phyloP scores from a whole-genome alignment of 2,888 invertebrate genomes.

The Drosophila picticornis region DNA sequence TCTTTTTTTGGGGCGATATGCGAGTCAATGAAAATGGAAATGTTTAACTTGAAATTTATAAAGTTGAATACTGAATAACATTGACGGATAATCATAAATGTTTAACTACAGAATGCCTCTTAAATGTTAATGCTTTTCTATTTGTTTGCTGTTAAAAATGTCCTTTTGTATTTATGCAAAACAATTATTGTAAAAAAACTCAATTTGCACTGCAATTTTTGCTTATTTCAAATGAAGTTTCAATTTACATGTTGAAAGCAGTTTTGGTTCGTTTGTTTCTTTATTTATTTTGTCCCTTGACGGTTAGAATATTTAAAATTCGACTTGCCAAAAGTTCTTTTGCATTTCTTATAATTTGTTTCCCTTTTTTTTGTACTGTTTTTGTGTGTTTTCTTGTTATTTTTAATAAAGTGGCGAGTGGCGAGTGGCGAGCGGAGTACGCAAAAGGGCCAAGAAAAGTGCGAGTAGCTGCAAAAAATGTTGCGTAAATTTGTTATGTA shows the following conservation, averaged over 20 bases:
- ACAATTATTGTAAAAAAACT: not conserved
- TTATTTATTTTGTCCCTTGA: too few relatives aligned
- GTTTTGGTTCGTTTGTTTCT: not conserved
- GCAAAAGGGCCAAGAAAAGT: slow-evolving; percentile 43
- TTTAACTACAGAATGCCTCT: not conserved
- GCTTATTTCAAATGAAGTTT: not conserved
- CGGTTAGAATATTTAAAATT: slow-evolving; percentile 13
- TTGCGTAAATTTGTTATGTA: slow-evolving; percentile 80
- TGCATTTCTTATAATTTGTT: not conserved
- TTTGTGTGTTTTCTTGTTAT: slow-evolving; percentile 51
- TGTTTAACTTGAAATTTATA: not conserved
- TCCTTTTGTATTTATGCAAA: not conserved
- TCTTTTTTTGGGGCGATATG: not conserved
- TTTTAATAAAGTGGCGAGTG: slow-evolving; percentile 78
- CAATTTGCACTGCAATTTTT: not conserved
- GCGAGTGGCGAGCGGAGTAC: slow-evolving; percentile 28
- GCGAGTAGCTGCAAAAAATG: slow-evolving; percentile 49
- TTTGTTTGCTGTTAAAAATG: not conserved
- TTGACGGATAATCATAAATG: not conserved
- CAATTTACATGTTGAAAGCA: not conserved
- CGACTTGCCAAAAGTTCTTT: not conserved
- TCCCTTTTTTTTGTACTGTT: not conserved
- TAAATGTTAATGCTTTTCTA: not conserved
- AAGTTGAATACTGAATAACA: not conserved
- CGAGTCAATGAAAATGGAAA: not conserved